These are phyloP conservation scores for Nansenia antarctica DNA, from an alignment of 2,113 vertebrate species.

Conservation along the genomic window DNA sequence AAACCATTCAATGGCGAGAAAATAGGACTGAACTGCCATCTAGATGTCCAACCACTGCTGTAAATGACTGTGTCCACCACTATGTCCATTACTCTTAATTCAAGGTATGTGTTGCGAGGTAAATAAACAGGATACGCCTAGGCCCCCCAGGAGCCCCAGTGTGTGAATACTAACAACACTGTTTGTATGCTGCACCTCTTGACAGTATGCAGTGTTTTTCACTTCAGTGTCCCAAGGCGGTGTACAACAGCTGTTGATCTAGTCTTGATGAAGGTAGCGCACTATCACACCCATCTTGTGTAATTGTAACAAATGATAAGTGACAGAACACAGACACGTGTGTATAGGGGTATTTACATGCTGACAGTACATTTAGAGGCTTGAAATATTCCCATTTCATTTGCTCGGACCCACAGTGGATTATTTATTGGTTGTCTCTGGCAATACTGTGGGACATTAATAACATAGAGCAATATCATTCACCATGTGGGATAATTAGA, in stretches of 20 bases:
- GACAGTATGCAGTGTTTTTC: slow-evolving; percentile 48
- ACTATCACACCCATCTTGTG: slow-evolving; percentile 4
- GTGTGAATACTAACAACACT: slow-evolving; percentile 56
- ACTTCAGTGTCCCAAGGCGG: slow-evolving; percentile 42
- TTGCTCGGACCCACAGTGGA: slow-evolving; percentile 55
- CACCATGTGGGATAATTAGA: slow-evolving; percentile 70
- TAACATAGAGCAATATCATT: slow-evolving; percentile 67
- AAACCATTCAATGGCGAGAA: slow-evolving; percentile 61
- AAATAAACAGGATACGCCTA: slow-evolving; percentile 32
- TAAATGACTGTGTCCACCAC: slow-evolving; percentile 47
- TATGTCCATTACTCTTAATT: slow-evolving; percentile 33
- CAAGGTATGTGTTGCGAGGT: slow-evolving; percentile 30
- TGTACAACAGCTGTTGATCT: slow-evolving; percentile 42
- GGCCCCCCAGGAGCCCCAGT: slow-evolving; percentile 46
- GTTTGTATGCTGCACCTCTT: slow-evolving; percentile 45
- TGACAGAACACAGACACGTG: too few species aligned
- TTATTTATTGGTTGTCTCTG: slow-evolving; percentile 70
- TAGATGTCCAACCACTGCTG: slow-evolving; percentile 41
- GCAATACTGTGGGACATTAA: slow-evolving; percentile 65
- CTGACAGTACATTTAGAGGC: slow-evolving; percentile 71
- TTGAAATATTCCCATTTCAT: slow-evolving; percentile 68
- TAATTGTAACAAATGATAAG: too few species aligned
- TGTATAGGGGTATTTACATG: slow-evolving; percentile 47
- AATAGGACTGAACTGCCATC: slow-evolving; percentile 30
- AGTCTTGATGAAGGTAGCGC: neutral